A percentile compares a stretch with the other conserved stretches of the same genome.
Conservation (phyloP, 2,113 vertebrate species). For the Acrocephalus kingi region DNA sequence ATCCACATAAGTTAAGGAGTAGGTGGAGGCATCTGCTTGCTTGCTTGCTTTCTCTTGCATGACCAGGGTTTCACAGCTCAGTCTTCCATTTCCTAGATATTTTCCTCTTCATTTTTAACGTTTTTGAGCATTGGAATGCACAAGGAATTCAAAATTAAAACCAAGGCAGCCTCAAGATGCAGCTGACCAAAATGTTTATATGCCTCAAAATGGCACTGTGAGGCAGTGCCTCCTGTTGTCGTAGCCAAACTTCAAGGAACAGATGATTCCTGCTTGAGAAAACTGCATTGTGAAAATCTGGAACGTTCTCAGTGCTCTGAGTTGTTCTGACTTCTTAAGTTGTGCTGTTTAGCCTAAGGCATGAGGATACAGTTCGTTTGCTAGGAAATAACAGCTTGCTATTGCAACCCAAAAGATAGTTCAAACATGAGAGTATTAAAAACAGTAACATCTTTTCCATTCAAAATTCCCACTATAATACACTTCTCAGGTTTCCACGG, state of each 20-base stretch:
- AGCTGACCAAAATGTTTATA: background rate
- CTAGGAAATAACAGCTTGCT: background rate
- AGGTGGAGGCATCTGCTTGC: background rate
- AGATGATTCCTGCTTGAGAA: slow-evolving; percentile 18
- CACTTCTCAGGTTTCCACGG: background rate
- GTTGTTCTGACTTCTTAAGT: background rate
- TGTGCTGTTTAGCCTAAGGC: background rate
- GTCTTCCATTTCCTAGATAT: background rate
- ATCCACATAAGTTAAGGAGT: background rate
- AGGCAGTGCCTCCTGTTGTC: background rate
- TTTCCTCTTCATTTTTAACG: background rate
- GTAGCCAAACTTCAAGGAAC: background rate
- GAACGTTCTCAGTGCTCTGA: background rate
- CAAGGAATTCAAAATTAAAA: background rate
- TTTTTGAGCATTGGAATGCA: background rate
- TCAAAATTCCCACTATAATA: background rate
- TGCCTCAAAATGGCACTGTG: background rate
- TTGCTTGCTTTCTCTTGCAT: background rate
- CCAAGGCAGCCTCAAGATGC: background rate
- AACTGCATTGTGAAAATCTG: background rate
- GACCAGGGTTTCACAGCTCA: background rate
- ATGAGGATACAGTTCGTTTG: background rate
- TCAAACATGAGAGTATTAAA: background rate
- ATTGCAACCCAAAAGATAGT: background rate
- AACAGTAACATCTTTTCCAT: background rate